phyloP scores from a whole-genome alignment of 1,140 invertebrate genomes.

The Cephus cinctus region DNA sequence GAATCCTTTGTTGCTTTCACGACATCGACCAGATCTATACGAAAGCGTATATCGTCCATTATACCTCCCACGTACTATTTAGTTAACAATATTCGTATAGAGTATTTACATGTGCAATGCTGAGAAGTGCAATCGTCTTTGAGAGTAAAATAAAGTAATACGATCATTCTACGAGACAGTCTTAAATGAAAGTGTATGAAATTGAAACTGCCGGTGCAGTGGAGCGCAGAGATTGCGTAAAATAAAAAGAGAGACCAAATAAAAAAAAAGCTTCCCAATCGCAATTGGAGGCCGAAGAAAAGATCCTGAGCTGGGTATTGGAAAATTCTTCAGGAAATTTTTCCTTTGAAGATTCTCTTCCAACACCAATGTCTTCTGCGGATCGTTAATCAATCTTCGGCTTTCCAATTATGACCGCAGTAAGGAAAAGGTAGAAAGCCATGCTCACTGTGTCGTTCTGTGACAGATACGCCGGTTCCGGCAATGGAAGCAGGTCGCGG shows the following conservation, averaged over 20 bases:
- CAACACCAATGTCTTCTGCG: constrained; percentile 62
- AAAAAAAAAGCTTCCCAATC: constrained; percentile 12
- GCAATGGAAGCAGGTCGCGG: constrained; percentile 83
- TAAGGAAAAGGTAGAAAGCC: constrained; percentile 27
- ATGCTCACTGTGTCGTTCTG: constrained; percentile 58
- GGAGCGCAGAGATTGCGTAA: neutral
- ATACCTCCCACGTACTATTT: neutral
- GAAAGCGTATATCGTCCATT: constrained; percentile 4
- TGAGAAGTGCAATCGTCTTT: constrained; percentile 58
- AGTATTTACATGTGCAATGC: constrained; percentile 52
- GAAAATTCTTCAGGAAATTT: too few species aligned
- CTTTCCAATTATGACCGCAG: too few species aligned
- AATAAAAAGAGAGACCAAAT: neutral
- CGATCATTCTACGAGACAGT: too few species aligned
- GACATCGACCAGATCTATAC: constrained; percentile 40
- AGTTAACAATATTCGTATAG: constrained; percentile 2
- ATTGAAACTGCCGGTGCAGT: neutral
- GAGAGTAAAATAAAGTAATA: too few species aligned
- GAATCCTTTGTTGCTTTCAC: constrained; percentile 48
- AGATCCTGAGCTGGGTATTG: too few species aligned
- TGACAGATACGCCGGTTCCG: constrained; percentile 74
- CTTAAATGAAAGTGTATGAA: neutral
- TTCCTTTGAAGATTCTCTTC: too few species aligned
- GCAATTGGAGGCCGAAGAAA: too few species aligned
- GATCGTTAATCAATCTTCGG: too few species aligned